Conservation (phyloP, 2,797 vertebrate species). For the Pipistrellus pygmaeus region DNA sequence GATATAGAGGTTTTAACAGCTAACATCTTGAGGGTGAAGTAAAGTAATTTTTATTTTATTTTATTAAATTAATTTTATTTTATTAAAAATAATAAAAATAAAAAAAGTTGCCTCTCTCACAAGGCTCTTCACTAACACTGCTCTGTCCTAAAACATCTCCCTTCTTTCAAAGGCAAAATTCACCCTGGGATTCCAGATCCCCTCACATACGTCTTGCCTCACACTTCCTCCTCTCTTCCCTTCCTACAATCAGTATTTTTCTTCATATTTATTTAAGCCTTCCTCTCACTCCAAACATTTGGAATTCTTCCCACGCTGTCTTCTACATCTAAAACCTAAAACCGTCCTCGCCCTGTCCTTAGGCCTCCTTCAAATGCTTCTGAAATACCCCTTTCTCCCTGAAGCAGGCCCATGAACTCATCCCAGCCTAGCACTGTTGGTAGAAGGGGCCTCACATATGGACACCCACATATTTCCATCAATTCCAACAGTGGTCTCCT, state of each 20-base stretch:
- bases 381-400: not conserved
- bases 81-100: too few species aligned
- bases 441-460: not conserved
- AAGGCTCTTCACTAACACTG: not conserved
- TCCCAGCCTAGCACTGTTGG: not conserved
- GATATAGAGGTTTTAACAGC: conserved; percentile 76
- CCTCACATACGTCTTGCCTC: not conserved
- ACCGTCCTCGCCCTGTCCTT: not conserved
- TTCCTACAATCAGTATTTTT: not conserved
- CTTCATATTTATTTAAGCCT: not conserved
- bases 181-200: not conserved
- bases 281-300: conserved; percentile 36
- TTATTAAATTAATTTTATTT: too few species aligned
- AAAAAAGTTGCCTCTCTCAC: not conserved
- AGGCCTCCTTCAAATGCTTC: not conserved
- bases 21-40: conserved; percentile 71
- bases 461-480: not conserved
- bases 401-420: not conserved
- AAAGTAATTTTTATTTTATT: too few species aligned
- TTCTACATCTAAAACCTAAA: conserved; percentile 21
- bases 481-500: not conserved
- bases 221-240: not conserved
- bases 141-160: conserved; percentile 16
- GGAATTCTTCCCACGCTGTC: not conserved
- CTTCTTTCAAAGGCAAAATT: conserved; percentile 37